Evolutionary conservation across 2,113 vertebrate genomes (phyloP), one percentile per base, ranked within the genome.

Genomic region (Strix uralensis): DNA sequence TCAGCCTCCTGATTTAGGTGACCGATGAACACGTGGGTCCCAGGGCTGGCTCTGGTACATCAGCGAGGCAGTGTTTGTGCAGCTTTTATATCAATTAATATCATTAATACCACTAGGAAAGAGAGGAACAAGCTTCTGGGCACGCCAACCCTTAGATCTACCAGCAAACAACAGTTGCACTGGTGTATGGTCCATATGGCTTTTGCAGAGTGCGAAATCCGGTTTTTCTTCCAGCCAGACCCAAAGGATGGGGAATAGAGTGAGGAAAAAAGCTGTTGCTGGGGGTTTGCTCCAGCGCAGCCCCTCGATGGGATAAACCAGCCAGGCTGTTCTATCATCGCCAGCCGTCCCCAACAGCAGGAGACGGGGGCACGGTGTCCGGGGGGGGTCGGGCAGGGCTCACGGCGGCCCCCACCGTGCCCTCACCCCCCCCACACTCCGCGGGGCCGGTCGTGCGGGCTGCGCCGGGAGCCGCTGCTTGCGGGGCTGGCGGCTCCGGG

Each of bases 241-340:
- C 40, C 23, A 1, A 30, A 16, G 25, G 70, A 40, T 0, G 44
- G 9, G 40, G 46, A 54, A 10, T 0, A 9, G 10, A 19, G 40
- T 13, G 0, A 32, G 13, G 7, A 5, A 34, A 38, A n/a, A 47
- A 40, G 19, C 46, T 21, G 21, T 26, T 12, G 46, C 58, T 9
- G 20, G 3, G 25, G 20, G 5, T 30, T 65, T 18, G 17, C 51
- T 38, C 38, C 36, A 9, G 25, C 6, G 13, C 62, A 30, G 15
- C 19, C 65, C n/a, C 79, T 54, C 47, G 9, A 3, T 25, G 42
- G 42, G 51, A 9, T 18, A 34, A 78, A 16, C 4, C 40, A 29
- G 22, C 7, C 44, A 21, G 46, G 46, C 46, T 47, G 46, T 47
- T 47, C 16, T 20, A 10, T 20, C 55, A 12, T 7, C 12, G 7